Evolutionary conservation across 2,888 invertebrate genomes (phyloP), one percentile per base, ranked within the genome.

Genomic region (Cerceris rybyensis): DNA sequence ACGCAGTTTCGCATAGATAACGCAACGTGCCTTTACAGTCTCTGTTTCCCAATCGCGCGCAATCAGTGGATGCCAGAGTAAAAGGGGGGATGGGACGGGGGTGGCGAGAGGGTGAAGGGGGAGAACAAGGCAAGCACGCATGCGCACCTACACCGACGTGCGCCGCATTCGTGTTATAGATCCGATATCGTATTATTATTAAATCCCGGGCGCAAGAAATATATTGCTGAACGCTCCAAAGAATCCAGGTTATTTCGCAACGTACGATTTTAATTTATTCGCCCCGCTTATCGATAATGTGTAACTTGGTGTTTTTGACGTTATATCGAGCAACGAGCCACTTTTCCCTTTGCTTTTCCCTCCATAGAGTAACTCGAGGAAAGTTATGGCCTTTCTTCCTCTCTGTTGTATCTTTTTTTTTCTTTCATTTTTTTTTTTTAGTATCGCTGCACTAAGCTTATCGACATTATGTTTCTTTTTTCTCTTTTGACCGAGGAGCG

Each of bases 181-280:
- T 81, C 69, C 68, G 61, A 77, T 81, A 81, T 80, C 77, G 65
- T 65, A 81, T 81, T 81, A 81, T 81, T 81, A 81, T 81, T 80
- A 81, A 81, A 81, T 81, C 54, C 76, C 59, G 8, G 76, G 64
- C 70, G 70, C 50, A 46, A 71, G 71, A 63, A 75, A 67, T 63
- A 67, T 71, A 67, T 72, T 72, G 67, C 72, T 54, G 63, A 72
- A 71, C 75, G 67, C 14, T 71, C 64, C 61, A 59, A 67, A 67
- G 72, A 75, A 68, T 67, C 58, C 57, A 58, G 58, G 58, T 64
- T 67, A 72, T 72, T 75, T 61, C 60, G 65, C 59, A 70, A 75
- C 60, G 49, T 43, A 46, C n/a, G 39, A 65, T 55, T 70, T 75
- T 70, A 75, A 75, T 75, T 75, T 70, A 70, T 70, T 70, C 75